Evolutionary conservation across 2,797 vertebrate species (phyloP).

Genomic region (Phalloptychus januarius): DNA sequence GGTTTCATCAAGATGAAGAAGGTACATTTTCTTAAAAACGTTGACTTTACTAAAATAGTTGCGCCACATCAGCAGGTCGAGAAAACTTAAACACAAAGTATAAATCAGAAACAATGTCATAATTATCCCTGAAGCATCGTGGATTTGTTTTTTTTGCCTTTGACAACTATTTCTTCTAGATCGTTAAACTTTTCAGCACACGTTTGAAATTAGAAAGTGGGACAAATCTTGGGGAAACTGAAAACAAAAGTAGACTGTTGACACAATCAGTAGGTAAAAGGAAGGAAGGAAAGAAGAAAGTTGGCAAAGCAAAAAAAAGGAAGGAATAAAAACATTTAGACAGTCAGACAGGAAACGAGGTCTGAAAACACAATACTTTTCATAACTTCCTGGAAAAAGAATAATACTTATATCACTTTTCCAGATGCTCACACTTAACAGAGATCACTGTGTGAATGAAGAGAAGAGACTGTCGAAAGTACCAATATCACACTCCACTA

Average conservation of each 20-base stretch:
- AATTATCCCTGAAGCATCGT: not conserved
- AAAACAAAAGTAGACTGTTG: not conserved
- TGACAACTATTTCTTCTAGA: not conserved
- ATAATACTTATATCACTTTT: no score
- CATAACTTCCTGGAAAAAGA: no score
- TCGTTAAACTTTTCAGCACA: not conserved
- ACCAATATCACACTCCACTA: not conserved
- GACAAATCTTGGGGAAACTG: not conserved
- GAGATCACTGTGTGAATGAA: no score
- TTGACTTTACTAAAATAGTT: not conserved
- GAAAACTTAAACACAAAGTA: not conserved
- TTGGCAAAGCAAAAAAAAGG: no score
- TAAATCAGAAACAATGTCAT: not conserved
- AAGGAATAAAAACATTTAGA: no score
- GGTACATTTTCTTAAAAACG: not conserved
- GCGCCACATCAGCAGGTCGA: not conserved
- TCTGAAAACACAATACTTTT: no score
- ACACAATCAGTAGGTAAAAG: no score
- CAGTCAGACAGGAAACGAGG: no score
- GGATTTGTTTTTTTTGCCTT: not conserved
- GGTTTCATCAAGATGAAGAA: not conserved
- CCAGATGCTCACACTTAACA: no score
- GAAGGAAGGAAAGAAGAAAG: no score
- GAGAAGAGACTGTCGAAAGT: no score
- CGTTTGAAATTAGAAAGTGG: not conserved